phyloP scores from a whole-genome alignment of 2,797 vertebrate species.

The Paratrypauchen microcephalus region DNA sequence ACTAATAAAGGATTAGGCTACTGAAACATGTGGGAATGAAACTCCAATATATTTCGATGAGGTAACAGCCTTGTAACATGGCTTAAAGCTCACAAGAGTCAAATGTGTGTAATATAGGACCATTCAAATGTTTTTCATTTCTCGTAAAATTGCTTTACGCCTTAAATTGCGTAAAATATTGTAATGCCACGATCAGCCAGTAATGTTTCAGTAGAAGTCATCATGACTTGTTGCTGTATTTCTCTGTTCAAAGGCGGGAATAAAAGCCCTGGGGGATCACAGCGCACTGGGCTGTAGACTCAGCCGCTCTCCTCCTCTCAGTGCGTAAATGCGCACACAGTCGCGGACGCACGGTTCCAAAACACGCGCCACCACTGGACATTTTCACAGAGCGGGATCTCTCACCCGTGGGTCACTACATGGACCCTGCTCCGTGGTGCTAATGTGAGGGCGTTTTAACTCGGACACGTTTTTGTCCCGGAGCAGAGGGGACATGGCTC shows the following conservation, averaged over 20 bases:
- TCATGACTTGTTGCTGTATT: constrained; percentile 9
- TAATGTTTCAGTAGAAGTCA: constrained; percentile 4
- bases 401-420: constrained; percentile 31
- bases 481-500: constrained; percentile 72
- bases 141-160: too few relatives aligned
- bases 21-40: too few relatives aligned
- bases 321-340: constrained; percentile 60
- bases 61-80: too few relatives aligned
- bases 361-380: constrained; percentile 52
- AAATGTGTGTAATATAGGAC: too few relatives aligned
- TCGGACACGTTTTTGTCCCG: constrained; percentile 36
- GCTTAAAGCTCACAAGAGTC: too few relatives aligned
- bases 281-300: constrained; percentile 54
- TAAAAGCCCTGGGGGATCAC: constrained; percentile 71
- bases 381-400: constrained; percentile 35
- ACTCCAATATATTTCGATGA: too few relatives aligned
- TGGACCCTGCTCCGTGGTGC: constrained; percentile 31
- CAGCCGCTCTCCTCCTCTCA: constrained; percentile 62
- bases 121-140: too few relatives aligned
- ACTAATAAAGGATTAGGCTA: too few relatives aligned
- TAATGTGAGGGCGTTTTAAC: constrained; percentile 38
- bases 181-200: background rate
- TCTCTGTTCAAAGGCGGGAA: constrained; percentile 64
- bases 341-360: constrained; percentile 46
- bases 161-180: background rate